Conservation (phyloP, 2,888 invertebrate species). For the Crocallis elinguaria region DNA sequence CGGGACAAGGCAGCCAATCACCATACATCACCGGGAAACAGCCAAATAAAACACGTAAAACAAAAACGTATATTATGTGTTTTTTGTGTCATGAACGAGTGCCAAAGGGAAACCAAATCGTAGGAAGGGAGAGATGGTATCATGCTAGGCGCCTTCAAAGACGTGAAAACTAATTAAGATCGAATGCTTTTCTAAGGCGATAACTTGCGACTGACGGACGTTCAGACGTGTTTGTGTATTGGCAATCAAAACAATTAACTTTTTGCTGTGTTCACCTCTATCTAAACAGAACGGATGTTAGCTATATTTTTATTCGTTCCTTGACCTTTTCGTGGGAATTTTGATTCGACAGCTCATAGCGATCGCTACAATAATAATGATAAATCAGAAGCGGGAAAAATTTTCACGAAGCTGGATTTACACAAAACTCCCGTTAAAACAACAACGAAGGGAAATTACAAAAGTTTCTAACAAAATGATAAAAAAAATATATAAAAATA, state of each 20-base stretch:
- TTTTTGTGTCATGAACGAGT: constrained; percentile 71
- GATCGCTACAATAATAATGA: constrained; percentile 33
- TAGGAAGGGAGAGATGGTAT: constrained; percentile 81
- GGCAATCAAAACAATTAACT: constrained; percentile 84
- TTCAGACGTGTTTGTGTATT: constrained; percentile 77
- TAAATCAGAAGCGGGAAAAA: constrained; percentile 23
- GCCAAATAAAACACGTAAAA: constrained; percentile 77
- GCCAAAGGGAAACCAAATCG: constrained; percentile 83
- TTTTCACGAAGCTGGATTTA: constrained; percentile 22
- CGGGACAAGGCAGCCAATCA: constrained; percentile 81
- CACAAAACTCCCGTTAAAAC: constrained; percentile 30
- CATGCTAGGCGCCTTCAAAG: constrained; percentile 80
- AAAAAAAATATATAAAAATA: constrained; percentile 54
- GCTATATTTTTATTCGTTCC: constrained; percentile 48
- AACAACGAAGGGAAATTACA: constrained; percentile 50
- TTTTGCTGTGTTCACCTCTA: constrained; percentile 73
- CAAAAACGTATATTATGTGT: constrained; percentile 66
- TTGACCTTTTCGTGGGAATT: constrained; percentile 54
- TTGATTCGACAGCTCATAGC: constrained; percentile 32
- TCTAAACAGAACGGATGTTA: constrained; percentile 63
- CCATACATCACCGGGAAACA: constrained; percentile 80
- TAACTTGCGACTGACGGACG: constrained; percentile 76
- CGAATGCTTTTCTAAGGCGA: constrained; percentile 81
- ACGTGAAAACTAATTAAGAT: constrained; percentile 85
- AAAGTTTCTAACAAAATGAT: constrained; percentile 61